These are phyloP conservation scores for Pangasius krempfi DNA, from an alignment of 2,797 vertebrate species.

Conservation along the genomic window DNA sequence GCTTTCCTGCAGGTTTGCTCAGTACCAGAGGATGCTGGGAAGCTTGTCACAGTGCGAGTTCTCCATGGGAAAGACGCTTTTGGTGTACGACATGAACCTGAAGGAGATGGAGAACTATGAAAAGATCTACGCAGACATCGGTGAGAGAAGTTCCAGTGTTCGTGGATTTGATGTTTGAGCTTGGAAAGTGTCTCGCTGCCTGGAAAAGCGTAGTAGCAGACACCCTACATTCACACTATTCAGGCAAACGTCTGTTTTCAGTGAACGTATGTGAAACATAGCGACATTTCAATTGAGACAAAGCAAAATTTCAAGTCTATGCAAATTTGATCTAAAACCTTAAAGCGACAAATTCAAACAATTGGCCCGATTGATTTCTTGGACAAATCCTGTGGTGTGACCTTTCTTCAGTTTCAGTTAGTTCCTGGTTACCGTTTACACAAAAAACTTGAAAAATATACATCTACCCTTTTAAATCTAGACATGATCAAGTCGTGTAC, in stretches of 20 bases:
- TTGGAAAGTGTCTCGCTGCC: background rate
- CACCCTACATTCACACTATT: background rate
- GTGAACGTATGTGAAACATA: no score
- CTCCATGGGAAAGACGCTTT: constrained; percentile 96
- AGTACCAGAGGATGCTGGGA: constrained; percentile 95
- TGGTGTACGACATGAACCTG: constrained; percentile 98
- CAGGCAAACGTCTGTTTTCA: background rate
- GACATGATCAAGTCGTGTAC: no score
- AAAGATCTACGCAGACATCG: constrained; percentile 93
- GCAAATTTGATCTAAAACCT: background rate
- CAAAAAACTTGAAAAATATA: no score
- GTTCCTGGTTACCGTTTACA: no score
- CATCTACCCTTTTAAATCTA: no score
- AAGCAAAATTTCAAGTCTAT: background rate
- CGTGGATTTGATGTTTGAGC: background rate
- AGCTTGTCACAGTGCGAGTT: constrained; percentile 95
- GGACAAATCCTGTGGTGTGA: background rate
- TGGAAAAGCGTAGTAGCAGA: background rate
- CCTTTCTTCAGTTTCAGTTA: background rate
- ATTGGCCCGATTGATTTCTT: background rate
- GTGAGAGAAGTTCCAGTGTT: constrained; percentile 67
- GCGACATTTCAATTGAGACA: background rate
- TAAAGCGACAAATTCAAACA: background rate
- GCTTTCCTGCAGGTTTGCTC: constrained; percentile 80
- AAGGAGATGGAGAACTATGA: constrained; percentile 99